Conservation (phyloP, 2,113 vertebrate species). For the Dromas ardeola region DNA sequence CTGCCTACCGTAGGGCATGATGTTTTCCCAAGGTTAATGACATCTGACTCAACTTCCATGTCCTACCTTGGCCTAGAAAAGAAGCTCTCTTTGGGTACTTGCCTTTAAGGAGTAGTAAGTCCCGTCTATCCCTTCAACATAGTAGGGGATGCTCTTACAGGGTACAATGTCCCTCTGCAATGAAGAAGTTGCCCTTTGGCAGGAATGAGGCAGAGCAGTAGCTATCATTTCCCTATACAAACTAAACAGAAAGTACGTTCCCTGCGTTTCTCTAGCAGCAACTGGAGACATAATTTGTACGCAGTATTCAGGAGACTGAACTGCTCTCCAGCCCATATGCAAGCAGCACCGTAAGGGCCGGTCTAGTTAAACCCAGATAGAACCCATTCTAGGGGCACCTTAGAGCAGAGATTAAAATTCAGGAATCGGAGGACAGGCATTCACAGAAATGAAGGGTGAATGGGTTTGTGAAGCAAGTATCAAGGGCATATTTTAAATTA, state of each 20-base stretch:
- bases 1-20: not conserved
- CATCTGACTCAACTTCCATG: not conserved
- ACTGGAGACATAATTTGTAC: not conserved
- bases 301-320: not conserved
- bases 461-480: not conserved
- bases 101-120: not conserved
- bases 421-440: not conserved
- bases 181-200: not conserved
- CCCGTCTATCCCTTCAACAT: fast-evolving
- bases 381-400: not conserved
- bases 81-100: not conserved
- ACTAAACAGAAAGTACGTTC: not conserved
- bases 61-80: not conserved
- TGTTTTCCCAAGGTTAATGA: not conserved
- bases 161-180: not conserved
- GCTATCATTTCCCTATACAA: not conserved
- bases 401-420: not conserved
- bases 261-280: not conserved
- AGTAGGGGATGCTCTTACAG: fast-evolving
- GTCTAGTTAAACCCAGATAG: not conserved
- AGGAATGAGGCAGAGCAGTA: not conserved
- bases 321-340: not conserved
- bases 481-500: not conserved
- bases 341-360: not conserved
- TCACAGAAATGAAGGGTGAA: not conserved